Percentiles rank a stretch among this genome's conserved stretches.
Evolutionary conservation across 2,113 vertebrate species (phyloP).

Genomic region (Bubalus kerabau): DNA sequence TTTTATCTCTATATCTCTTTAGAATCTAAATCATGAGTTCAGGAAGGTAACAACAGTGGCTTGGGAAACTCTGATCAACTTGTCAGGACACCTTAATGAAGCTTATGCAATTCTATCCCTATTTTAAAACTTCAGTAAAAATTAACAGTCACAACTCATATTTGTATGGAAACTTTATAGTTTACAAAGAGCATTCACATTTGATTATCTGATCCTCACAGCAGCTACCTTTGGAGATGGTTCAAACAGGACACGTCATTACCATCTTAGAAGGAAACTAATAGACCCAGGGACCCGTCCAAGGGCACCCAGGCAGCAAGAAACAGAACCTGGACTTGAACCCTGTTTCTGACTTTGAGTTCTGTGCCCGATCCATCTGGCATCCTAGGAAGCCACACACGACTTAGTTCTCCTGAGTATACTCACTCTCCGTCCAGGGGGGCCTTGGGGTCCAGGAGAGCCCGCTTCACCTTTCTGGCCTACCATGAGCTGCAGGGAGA

Average conservation of each 20-base stretch:
- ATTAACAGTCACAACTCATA: background rate
- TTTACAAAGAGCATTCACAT: background rate
- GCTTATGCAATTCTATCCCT: background rate
- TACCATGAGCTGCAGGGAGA: background rate
- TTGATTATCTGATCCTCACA: background rate
- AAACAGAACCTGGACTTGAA: background rate
- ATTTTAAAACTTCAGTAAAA: background rate
- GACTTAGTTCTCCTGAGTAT: background rate
- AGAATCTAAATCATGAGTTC: background rate
- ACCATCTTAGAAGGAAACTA: background rate
- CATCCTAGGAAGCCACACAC: background rate
- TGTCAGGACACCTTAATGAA: background rate
- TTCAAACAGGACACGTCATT: background rate
- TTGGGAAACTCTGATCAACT: background rate
- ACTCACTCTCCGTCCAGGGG: conserved; percentile 60
- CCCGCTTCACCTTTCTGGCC: conserved; percentile 46
- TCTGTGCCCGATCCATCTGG: background rate
- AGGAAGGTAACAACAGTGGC: background rate
- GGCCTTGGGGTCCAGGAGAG: conserved; percentile 17
- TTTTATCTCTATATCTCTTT: background rate
- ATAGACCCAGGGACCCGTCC: background rate
- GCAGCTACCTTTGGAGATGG: background rate
- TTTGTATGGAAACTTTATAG: background rate
- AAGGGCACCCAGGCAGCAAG: background rate
- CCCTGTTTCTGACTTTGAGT: background rate